Evolutionary conservation across 2,888 invertebrate species (phyloP).

Genomic region (Chydorus sphaericus): DNA sequence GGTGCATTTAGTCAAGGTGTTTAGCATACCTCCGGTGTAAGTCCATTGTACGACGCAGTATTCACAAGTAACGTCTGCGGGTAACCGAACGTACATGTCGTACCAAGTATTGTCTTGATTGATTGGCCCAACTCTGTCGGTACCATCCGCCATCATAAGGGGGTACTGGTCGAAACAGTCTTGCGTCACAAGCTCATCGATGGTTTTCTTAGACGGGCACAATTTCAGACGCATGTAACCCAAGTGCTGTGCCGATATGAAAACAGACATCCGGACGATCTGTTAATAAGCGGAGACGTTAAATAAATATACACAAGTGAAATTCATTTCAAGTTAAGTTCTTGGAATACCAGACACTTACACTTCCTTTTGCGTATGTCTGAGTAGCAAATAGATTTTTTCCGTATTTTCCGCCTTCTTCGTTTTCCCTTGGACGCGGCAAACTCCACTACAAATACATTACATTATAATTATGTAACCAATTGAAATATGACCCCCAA

Average conservation of each 20-base stretch:
- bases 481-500: too few relatives aligned
- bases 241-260: conserved; percentile 31
- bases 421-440: conserved; percentile 29
- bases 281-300: too few relatives aligned
- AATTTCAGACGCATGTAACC: conserved; percentile 21
- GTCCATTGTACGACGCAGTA: conserved; percentile 42
- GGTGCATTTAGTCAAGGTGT: too few relatives aligned
- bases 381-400: too few relatives aligned
- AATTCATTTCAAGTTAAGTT: background rate
- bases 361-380: conserved; percentile 18
- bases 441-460: too few relatives aligned
- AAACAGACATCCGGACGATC: conserved; percentile 20
- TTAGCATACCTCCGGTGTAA: conserved; percentile 31
- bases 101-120: too few relatives aligned
- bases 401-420: conserved; percentile 34
- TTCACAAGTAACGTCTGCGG: conserved; percentile 32
- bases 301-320: too few relatives aligned
- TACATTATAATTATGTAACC: too few relatives aligned
- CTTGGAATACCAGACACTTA: too few relatives aligned
- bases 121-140: background rate
- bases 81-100: conserved; percentile 28
- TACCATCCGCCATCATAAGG: background rate
- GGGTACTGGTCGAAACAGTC: conserved; percentile 33
- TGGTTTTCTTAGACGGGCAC: conserved; percentile 16
- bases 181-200: conserved; percentile 33